Percentiles rank a stretch among this genome's conserved stretches.
phyloP scores from a whole-genome alignment of 2,113 vertebrate species.

The Prionailurus viverrinus region DNA sequence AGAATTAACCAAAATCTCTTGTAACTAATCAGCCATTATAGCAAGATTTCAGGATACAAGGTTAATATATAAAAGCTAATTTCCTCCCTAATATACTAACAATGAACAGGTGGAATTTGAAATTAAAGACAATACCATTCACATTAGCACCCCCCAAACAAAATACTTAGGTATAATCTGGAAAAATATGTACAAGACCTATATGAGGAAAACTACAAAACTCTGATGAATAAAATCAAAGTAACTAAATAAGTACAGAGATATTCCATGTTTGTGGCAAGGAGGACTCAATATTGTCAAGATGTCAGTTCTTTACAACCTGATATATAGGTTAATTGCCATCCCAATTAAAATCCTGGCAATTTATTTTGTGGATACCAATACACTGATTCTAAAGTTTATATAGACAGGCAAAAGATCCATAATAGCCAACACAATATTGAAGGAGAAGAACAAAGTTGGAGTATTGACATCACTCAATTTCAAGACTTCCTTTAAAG shows the following conservation, averaged over 20 bases:
- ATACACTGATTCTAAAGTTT: neutral
- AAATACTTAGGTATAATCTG: neutral
- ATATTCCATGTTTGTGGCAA: neutral
- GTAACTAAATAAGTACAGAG: neutral
- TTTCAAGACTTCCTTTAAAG: neutral
- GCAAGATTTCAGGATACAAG: neutral
- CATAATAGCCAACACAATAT: neutral
- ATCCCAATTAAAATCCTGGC: neutral
- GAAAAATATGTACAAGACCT: neutral
- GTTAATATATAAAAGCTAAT: neutral
- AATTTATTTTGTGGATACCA: neutral
- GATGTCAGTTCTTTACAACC: neutral
- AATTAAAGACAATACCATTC: neutral
- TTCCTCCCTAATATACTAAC: neutral
- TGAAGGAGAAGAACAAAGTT: neutral
- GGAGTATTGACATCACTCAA: neutral
- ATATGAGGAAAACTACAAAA: neutral
- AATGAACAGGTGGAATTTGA: neutral
- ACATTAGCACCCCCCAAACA: neutral
- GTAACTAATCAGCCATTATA: neutral
- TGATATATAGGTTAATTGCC: neutral
- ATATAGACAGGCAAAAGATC: neutral
- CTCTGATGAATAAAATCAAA: neutral
- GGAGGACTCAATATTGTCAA: neutral
- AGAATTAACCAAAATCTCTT: neutral